A percentile compares a stretch with the other conserved stretches of the same genome.
Conservation (phyloP, 2,113 vertebrate genomes). For the Gymnarchus niloticus region DNA sequence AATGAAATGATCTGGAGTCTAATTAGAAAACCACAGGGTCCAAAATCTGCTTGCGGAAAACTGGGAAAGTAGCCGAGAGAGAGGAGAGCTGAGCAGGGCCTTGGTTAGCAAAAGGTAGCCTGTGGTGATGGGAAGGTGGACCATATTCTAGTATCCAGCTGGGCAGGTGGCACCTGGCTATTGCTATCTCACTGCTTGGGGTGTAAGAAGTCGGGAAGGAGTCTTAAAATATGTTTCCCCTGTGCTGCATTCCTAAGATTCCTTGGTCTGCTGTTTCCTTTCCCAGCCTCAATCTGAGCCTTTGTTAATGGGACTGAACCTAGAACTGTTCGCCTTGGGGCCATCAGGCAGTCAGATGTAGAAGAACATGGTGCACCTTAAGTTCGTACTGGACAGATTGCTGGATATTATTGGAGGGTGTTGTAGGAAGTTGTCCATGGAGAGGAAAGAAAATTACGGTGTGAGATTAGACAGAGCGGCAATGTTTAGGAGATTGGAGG, state of each 20-base stretch:
- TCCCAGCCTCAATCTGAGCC: slow-evolving; percentile 40
- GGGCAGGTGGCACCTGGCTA: not conserved
- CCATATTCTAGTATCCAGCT: not conserved
- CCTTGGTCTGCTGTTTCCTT: slow-evolving; percentile 50
- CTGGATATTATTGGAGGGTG: not conserved
- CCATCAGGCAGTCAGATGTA: not conserved
- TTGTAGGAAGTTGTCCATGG: not conserved
- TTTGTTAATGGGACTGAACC: slow-evolving; percentile 18
- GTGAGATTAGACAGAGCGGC: not conserved
- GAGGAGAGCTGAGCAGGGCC: not conserved
- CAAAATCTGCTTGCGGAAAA: not conserved
- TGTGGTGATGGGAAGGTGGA: not conserved
- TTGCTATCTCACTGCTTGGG: not conserved
- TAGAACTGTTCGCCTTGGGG: not conserved
- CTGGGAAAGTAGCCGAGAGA: not conserved
- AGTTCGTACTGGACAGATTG: not conserved
- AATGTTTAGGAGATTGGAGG: not conserved
- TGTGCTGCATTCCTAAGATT: slow-evolving; percentile 42
- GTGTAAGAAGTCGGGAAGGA: slow-evolving; percentile 21
- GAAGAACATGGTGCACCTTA: not conserved
- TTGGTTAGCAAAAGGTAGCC: not conserved
- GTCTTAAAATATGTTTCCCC: slow-evolving; percentile 32
- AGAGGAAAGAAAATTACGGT: not conserved
- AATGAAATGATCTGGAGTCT: not conserved
- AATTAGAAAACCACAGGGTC: not conserved